Conservation (phyloP, 37 sponge, comb jelly and placozoan genomes). For the Ianthella basta region DNA sequence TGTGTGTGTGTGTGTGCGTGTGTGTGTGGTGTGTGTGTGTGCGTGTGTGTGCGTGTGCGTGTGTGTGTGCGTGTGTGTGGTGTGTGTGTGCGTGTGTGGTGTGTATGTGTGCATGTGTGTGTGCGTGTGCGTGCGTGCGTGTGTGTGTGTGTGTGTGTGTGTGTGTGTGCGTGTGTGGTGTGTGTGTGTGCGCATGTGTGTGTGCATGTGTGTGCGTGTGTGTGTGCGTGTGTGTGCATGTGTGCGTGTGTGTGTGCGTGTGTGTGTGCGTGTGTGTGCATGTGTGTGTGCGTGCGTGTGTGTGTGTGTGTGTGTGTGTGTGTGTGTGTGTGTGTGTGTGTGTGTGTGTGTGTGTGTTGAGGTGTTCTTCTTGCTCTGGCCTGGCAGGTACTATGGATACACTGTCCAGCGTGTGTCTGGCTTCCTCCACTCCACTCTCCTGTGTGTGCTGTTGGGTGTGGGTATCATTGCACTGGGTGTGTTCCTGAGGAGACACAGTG, state of each 20-base stretch:
- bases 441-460: slow-evolving; percentile 68
- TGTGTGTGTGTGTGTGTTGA: background rate
- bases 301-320: background rate
- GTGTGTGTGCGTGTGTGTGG: background rate
- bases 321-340: background rate
- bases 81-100: background rate
- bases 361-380: no score
- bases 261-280: background rate
- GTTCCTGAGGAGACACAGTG: slow-evolving; percentile 52
- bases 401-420: slow-evolving; percentile 56
- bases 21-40: background rate
- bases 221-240: background rate
- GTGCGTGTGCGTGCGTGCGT: slow-evolving; percentile 14
- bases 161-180: background rate
- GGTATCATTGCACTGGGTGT: slow-evolving; percentile 61
- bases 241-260: slow-evolving; percentile 5
- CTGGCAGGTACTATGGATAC: slow-evolving; percentile 55
- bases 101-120: background rate
- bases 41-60: background rate
- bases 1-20: background rate
- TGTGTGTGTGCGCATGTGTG: slow-evolving; percentile 26
- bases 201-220: background rate
- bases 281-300: slow-evolving; percentile 7
- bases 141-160: background rate
- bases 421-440: slow-evolving; percentile 61